phyloP scores from a whole-genome alignment of 1,140 invertebrate genomes.

The Psilanteris sp. region DNA sequence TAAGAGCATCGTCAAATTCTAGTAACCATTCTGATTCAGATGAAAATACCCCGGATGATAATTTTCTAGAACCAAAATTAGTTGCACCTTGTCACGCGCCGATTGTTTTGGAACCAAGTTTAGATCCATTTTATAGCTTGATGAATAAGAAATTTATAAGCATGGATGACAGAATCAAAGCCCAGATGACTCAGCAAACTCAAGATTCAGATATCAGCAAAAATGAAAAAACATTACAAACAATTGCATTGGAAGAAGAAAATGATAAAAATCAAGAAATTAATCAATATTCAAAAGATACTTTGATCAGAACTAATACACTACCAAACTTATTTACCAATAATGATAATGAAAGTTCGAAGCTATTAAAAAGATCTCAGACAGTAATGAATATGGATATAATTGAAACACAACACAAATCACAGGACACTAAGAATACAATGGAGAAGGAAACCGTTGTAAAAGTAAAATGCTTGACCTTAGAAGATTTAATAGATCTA shows the following conservation, averaged over 20 bases:
- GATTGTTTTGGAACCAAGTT: slow-evolving; percentile 66
- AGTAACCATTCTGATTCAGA: slow-evolving; percentile 66
- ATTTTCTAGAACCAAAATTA: slow-evolving; percentile 61
- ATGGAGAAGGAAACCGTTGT: background rate
- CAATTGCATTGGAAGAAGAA: too few species aligned
- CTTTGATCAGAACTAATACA: slow-evolving; percentile 49
- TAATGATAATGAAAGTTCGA: too few species aligned
- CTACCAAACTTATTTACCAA: too few species aligned
- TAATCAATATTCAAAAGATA: slow-evolving; percentile 8
- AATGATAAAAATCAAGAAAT: background rate
- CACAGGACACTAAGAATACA: background rate
- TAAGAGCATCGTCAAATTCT: slow-evolving; percentile 42
- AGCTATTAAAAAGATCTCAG: slow-evolving; percentile 17
- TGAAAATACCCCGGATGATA: slow-evolving; percentile 49
- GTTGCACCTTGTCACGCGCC: slow-evolving; percentile 73
- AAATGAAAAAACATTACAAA: slow-evolving; percentile 2
- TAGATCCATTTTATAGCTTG: slow-evolving; percentile 73
- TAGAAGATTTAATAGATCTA: slow-evolving; percentile 13
- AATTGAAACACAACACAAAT: too few species aligned
- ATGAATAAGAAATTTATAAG: slow-evolving; percentile 66
- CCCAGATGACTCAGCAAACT: slow-evolving; percentile 38
- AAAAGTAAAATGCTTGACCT: slow-evolving; percentile 6
- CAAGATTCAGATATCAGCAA: slow-evolving; percentile 61
- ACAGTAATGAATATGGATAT: slow-evolving; percentile 12
- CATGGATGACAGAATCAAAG: slow-evolving; percentile 61